Conservation (phyloP, 2,888 invertebrate genomes). For the Minunthozetes semirufus region DNA sequence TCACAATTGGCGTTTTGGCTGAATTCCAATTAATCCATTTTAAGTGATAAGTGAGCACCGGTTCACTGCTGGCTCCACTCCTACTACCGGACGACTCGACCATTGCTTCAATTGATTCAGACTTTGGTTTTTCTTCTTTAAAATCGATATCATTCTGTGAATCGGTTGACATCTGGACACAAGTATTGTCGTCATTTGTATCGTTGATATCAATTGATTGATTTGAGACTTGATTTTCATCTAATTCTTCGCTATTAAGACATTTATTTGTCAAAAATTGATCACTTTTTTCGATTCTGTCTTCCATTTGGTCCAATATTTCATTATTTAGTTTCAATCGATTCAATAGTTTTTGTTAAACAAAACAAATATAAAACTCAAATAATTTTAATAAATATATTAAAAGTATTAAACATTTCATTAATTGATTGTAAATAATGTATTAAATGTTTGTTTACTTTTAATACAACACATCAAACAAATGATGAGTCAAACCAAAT, state of each 20-base stretch:
- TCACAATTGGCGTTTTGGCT: conserved; percentile 31
- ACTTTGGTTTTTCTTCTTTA: neutral
- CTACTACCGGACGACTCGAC: neutral
- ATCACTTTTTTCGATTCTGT: neutral
- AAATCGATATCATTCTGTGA: neutral
- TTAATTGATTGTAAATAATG: too few relatives aligned
- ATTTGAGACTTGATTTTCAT: neutral
- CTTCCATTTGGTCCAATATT: neutral
- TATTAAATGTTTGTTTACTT: too few relatives aligned
- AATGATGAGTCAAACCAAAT: too few relatives aligned
- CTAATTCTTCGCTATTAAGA: neutral
- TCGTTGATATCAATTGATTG: neutral
- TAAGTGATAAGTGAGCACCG: conserved; percentile 48
- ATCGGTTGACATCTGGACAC: neutral
- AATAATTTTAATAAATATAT: too few relatives aligned
- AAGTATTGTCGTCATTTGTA: neutral
- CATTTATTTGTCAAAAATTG: neutral
- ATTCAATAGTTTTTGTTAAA: neutral
- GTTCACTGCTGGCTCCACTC: neutral
- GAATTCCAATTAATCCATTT: conserved; percentile 52
- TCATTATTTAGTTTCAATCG: neutral
- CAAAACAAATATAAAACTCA: too few relatives aligned
- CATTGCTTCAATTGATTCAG: neutral
- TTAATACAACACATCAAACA: too few relatives aligned
- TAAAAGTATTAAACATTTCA: too few relatives aligned